Percentiles rank a stretch among this genome's conserved stretches.
Evolutionary conservation across 1,140 invertebrate genomes (phyloP).

Genomic region (Drosophila ogumai): DNA sequence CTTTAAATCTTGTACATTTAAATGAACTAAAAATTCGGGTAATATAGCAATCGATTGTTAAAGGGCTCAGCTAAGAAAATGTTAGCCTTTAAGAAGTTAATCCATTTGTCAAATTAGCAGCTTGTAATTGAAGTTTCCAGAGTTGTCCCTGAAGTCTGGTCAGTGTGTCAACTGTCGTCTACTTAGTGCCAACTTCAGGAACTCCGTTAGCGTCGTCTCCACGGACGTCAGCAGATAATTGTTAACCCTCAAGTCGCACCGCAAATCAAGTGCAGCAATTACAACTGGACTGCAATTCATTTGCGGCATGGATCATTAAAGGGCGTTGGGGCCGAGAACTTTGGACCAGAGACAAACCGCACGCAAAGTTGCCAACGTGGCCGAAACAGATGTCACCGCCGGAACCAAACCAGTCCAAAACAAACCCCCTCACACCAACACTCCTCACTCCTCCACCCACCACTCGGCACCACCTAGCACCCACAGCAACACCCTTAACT

Average conservation of each 20-base stretch:
- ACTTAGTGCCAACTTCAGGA: constrained; percentile 44
- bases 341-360: constrained; percentile 68
- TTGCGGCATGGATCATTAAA: constrained; percentile 62
- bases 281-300: constrained; percentile 77
- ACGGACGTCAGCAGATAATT: constrained; percentile 72
- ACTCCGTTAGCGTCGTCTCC: constrained; percentile 24
- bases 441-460: neutral
- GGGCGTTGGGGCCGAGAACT: constrained; percentile 15
- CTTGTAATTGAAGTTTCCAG: neutral
- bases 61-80: neutral
- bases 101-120: neutral
- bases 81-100: neutral
- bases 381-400: constrained; percentile 73
- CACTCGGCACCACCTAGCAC: neutral
- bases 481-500: constrained; percentile 12
- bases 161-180: constrained; percentile 38
- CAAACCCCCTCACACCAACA: constrained; percentile 5
- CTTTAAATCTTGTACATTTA: too few relatives aligned
- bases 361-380: constrained; percentile 75
- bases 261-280: constrained; percentile 82
- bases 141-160: constrained; percentile 10
- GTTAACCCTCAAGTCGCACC: constrained; percentile 74
- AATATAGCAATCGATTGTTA: neutral
- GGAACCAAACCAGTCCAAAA: constrained; percentile 48
- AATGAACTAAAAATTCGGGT: too few relatives aligned